These are phyloP conservation scores for Acipenser ruthenus DNA, from an alignment of 2,797 vertebrate genomes.

Conservation along the genomic window DNA sequence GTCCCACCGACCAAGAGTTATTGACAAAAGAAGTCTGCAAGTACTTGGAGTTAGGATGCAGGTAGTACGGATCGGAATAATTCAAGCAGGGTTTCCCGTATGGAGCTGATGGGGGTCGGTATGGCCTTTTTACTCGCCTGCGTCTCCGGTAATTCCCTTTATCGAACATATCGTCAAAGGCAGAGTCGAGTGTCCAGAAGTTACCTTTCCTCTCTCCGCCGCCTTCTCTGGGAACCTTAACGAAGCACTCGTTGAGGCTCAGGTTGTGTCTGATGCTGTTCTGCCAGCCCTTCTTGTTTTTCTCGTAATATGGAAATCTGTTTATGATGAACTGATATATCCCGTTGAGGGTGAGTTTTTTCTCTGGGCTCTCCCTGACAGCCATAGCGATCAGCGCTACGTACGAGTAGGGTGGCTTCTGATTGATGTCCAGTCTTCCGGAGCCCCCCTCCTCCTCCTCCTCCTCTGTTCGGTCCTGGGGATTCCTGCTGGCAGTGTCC, in stretches of 20 bases:
- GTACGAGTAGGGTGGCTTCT: conserved; percentile 75
- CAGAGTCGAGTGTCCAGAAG: conserved; percentile 60
- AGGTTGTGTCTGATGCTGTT: conserved; percentile 77
- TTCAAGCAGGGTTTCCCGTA: conserved; percentile 22
- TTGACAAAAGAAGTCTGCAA: conserved; percentile 29
- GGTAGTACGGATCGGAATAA: conserved; percentile 27
- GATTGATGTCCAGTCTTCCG: conserved; percentile 14
- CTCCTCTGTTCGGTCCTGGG: too few species aligned
- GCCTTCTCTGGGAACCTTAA: conserved; percentile 54
- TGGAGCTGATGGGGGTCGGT: conserved; percentile 14
- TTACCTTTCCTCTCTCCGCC: conserved; percentile 51
- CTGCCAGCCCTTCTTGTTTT: conserved; percentile 66
- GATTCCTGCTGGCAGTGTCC: too few species aligned
- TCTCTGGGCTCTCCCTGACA: conserved; percentile 56
- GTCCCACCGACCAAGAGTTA: conserved; percentile 36
- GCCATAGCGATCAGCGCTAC: conserved; percentile 78
- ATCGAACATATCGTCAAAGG: conserved; percentile 62
- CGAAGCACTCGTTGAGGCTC: conserved; percentile 69
- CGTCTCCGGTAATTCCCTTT: conserved; percentile 52
- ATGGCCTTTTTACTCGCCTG: conserved; percentile 40
- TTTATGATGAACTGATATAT: conserved; percentile 68
- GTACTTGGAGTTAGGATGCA: conserved; percentile 27
- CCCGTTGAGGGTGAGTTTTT: conserved; percentile 58
- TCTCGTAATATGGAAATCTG: conserved; percentile 71
- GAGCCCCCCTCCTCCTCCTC: background rate